These are phyloP conservation scores for Ovis canadensis DNA, from an alignment of 2,113 vertebrate genomes.

Conservation along the genomic window DNA sequence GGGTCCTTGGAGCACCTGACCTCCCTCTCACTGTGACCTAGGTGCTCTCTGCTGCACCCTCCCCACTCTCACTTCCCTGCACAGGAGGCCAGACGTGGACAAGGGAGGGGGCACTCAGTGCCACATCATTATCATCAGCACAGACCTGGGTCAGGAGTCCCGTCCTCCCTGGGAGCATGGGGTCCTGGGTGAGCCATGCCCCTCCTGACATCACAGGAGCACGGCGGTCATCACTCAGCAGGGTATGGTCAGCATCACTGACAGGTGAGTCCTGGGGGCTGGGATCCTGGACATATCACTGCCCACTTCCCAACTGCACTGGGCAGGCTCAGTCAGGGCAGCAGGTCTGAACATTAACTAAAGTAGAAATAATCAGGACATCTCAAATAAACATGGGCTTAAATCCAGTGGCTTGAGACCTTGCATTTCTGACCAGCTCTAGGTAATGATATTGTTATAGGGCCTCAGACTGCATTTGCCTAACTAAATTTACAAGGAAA, in stretches of 20 bases:
- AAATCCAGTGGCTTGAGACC: background rate
- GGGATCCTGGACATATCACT: background rate
- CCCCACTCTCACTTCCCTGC: background rate
- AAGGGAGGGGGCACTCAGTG: rapidly evolving
- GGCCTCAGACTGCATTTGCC: background rate
- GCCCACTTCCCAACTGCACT: background rate
- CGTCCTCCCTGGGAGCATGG: background rate
- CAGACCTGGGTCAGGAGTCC: background rate
- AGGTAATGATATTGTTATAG: background rate
- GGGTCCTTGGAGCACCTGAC: background rate
- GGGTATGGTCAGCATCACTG: rapidly evolving
- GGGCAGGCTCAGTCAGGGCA: background rate
- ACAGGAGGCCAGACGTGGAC: background rate
- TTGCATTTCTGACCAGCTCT: background rate
- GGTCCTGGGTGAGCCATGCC: background rate
- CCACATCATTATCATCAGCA: background rate
- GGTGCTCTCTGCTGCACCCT: background rate
- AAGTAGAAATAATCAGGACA: background rate
- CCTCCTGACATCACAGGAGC: background rate
- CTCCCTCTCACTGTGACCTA: background rate
- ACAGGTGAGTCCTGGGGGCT: background rate
- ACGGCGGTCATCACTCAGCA: background rate
- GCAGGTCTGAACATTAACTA: background rate
- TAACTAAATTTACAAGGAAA: background rate
- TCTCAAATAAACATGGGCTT: background rate